These are phyloP conservation scores for Coregonus ussuriensis DNA, from an alignment of 2,797 vertebrate species.

Conservation along the genomic window DNA sequence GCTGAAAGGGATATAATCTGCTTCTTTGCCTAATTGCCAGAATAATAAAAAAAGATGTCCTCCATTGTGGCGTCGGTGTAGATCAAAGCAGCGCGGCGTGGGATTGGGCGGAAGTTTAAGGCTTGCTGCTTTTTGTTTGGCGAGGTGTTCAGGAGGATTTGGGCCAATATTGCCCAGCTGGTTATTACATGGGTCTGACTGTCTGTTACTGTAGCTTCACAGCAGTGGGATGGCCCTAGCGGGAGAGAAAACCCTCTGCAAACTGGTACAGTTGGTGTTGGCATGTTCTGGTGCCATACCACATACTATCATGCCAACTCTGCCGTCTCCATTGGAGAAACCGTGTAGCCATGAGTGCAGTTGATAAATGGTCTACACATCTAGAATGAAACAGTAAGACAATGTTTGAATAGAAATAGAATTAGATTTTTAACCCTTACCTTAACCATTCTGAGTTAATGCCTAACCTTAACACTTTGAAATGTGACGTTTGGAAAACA, in stretches of 20 bases:
- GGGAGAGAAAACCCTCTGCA: not conserved
- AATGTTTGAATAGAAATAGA: too few relatives aligned
- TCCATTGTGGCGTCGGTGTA: slow-evolving; percentile 60
- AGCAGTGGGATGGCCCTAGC: not conserved
- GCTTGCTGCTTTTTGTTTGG: slow-evolving; percentile 64
- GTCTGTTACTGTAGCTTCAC: slow-evolving; percentile 35
- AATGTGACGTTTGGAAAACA: too few relatives aligned
- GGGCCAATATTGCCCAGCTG: slow-evolving; percentile 57
- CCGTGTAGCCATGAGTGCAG: not conserved
- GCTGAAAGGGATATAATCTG: slow-evolving; percentile 64
- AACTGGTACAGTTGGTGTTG: not conserved
- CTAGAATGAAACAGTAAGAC: not conserved
- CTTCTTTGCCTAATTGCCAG: slow-evolving; percentile 72
- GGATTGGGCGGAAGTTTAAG: slow-evolving; percentile 63
- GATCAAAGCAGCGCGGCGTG: slow-evolving; percentile 62
- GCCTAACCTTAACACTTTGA: too few relatives aligned
- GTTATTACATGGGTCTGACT: slow-evolving; percentile 46
- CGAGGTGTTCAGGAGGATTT: slow-evolving; percentile 72
- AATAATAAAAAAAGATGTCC: slow-evolving; percentile 58
- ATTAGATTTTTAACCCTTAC: too few relatives aligned
- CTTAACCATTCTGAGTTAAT: too few relatives aligned
- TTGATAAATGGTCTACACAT: not conserved
- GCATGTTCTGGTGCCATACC: not conserved
- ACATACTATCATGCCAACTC: not conserved
- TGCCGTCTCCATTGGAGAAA: not conserved